These are phyloP conservation scores for Sinocyclocheilus rhinocerous DNA, from an alignment of 2,113 vertebrate species.

Conservation along the genomic window DNA sequence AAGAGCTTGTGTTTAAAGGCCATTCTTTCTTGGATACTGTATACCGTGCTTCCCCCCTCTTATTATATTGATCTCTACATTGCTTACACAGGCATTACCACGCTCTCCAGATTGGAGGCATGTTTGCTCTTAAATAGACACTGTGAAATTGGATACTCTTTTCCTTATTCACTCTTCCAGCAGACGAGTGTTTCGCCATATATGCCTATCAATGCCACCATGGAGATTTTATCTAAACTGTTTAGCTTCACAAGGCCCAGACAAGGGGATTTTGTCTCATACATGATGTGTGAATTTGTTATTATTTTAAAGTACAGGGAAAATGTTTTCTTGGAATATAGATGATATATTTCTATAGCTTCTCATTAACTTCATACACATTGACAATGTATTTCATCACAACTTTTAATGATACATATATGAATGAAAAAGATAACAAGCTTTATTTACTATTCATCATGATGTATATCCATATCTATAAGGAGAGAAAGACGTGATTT, in stretches of 20 bases:
- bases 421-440: conserved; percentile 52
- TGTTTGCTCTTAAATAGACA: conserved; percentile 50
- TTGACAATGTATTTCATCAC: conserved; percentile 45
- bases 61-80: conserved; percentile 54
- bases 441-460: conserved; percentile 56
- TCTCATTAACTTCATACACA: conserved; percentile 9
- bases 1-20: conserved; percentile 28
- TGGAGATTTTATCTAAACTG: not conserved
- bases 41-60: conserved; percentile 8
- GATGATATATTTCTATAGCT: not conserved
- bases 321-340: not conserved
- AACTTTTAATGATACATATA: conserved; percentile 48
- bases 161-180: conserved; percentile 14
- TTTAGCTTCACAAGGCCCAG: not conserved
- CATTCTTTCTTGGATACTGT: conserved; percentile 12
- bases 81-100: conserved; percentile 59
- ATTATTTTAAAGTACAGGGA: not conserved
- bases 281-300: not conserved
- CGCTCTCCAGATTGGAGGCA: conserved; percentile 51
- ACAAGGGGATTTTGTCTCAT: not conserved
- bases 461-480: conserved; percentile 46
- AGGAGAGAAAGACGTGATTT: conserved; percentile 44
- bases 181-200: not conserved
- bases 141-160: conserved; percentile 15
- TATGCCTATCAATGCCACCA: not conserved